Conservation (phyloP, 2,113 vertebrate genomes). For the Pan troglodytes region NHGRI_mPanTro3-v2.1_pri NC_072410.2:45276501-45277000, state of each 20-base stretch:
- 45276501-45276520: neutral
- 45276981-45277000: neutral
- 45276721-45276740: neutral
- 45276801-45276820: constrained; percentile 52
- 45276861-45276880: constrained; percentile 54
- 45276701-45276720: neutral
- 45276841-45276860: constrained; percentile 73
- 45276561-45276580: neutral
- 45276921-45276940: constrained; percentile 50
- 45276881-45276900: constrained; percentile 55
- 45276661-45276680: neutral
- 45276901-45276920: constrained; percentile 52
- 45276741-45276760: neutral
- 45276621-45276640: neutral
- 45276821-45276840: constrained; percentile 64
- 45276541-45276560: neutral
- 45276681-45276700: neutral
- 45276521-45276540: neutral
- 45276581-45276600: neutral
- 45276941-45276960: constrained; percentile 70
- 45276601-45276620: neutral
- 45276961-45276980: constrained; percentile 40
- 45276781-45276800: constrained; percentile 57
- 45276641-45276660: neutral
- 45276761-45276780: constrained; percentile 36